A percentile compares a stretch with the other conserved stretches of the same genome.
These are phyloP conservation scores for Oceanodroma leucorhoa DNA, from an alignment of 2,797 vertebrate genomes.

Conservation along the genomic window DNA sequence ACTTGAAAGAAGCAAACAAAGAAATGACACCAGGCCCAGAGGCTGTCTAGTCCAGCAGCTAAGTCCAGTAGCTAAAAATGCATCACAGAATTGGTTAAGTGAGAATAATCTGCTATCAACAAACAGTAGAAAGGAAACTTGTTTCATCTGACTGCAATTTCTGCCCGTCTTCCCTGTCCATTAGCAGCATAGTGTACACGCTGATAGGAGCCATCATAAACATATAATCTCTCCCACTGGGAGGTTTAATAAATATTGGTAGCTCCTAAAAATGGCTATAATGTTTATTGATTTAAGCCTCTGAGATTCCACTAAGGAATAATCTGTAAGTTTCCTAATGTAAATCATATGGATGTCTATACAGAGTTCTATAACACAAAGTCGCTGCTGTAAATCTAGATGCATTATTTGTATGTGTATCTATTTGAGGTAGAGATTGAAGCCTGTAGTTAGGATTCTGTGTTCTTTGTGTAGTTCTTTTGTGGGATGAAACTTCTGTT, in stretches of 20 bases:
- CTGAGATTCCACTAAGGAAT: slow-evolving; percentile 44
- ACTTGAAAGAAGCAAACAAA: not conserved
- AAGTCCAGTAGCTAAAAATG: not conserved
- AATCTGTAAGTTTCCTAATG: slow-evolving; percentile 13
- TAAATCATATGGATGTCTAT: slow-evolving; percentile 10
- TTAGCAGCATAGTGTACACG: not conserved
- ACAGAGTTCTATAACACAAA: not conserved
- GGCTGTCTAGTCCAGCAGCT: not conserved
- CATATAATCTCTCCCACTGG: not conserved
- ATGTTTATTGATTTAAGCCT: slow-evolving; percentile 73
- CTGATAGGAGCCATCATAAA: slow-evolving; percentile 37
- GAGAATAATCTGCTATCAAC: not conserved
- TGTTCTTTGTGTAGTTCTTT: not conserved
- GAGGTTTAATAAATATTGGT: slow-evolving; percentile 43
- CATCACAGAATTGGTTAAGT: not conserved
- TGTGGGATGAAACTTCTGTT: not conserved
- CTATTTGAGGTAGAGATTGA: not conserved
- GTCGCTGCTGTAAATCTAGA: not conserved
- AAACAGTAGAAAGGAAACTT: not conserved
- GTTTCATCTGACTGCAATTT: not conserved
- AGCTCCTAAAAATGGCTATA: slow-evolving; percentile 52
- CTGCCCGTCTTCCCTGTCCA: not conserved
- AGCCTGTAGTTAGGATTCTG: not conserved
- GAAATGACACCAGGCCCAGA: not conserved
- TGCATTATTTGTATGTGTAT: not conserved